phyloP scores from a whole-genome alignment of 2,113 vertebrate genomes.

The Larimichthys polyactis region DNA sequence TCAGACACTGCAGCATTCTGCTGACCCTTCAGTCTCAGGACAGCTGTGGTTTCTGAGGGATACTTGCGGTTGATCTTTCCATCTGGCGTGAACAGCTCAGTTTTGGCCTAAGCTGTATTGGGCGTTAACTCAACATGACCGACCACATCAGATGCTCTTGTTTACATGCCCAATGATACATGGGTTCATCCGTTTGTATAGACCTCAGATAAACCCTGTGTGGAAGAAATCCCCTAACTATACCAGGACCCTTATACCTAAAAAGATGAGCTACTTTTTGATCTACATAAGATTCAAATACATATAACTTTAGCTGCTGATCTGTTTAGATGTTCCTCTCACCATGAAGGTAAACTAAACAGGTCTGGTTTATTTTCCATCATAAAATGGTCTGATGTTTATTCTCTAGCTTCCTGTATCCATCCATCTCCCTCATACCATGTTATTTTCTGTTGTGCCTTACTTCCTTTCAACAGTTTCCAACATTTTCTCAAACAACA shows the following conservation, averaged over 20 bases:
- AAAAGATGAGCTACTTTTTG: conserved; percentile 21
- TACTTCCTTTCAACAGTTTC: conserved; percentile 7
- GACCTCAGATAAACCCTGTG: conserved; percentile 48
- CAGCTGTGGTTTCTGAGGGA: conserved; percentile 70
- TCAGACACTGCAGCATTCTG: conserved; percentile 66
- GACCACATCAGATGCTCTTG: conserved; percentile 69
- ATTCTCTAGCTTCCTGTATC: conserved; percentile 18
- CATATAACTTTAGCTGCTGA: not conserved
- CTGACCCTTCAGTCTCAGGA: conserved; percentile 74
- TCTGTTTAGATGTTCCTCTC: not conserved
- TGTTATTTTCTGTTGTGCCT: conserved; percentile 28
- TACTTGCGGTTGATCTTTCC: conserved; percentile 69
- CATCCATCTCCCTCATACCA: conserved; percentile 20
- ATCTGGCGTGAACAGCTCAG: conserved; percentile 59
- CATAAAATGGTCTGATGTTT: conserved; percentile 8
- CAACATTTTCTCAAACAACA: conserved; percentile 21
- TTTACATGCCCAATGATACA: conserved; percentile 68
- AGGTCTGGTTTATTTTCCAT: conserved; percentile 18
- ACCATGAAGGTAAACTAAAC: conserved; percentile 15
- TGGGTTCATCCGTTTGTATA: conserved; percentile 64
- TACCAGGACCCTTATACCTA: not conserved
- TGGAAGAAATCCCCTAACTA: conserved; percentile 48
- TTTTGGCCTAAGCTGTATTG: conserved; percentile 34
- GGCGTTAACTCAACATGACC: conserved; percentile 63
- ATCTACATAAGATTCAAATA: not conserved